phyloP scores from a whole-genome alignment of 2,113 vertebrate genomes.

The Melospiza georgiana region DNA sequence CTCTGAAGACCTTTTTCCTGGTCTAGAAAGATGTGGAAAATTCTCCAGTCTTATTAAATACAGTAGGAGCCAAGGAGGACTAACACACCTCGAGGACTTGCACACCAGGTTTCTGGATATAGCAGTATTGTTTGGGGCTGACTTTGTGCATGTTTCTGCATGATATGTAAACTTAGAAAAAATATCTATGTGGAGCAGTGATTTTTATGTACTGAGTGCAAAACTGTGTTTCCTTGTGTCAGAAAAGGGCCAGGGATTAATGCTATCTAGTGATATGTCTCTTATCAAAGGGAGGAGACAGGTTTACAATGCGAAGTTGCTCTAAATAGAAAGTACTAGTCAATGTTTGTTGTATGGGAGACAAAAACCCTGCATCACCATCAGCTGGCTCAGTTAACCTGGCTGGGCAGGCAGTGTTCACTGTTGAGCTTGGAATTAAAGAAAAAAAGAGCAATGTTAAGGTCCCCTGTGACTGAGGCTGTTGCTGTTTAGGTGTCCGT shows the following conservation, averaged over 20 bases:
- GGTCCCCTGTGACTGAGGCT: background rate
- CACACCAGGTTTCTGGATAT: background rate
- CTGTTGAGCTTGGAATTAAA: background rate
- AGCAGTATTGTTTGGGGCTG: rapidly evolving
- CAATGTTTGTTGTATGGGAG: constrained; percentile 37
- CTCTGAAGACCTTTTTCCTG: constrained; percentile 7
- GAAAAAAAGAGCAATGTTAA: background rate
- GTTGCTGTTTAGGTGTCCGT: background rate
- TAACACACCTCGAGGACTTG: background rate
- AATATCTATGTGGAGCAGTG: background rate
- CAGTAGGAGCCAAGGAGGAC: background rate
- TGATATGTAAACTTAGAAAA: background rate
- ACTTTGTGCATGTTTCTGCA: background rate
- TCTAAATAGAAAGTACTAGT: constrained; percentile 38
- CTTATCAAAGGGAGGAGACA: constrained; percentile 41
- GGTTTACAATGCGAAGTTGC: background rate
- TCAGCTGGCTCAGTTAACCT: constrained; percentile 13
- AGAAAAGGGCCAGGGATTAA: background rate
- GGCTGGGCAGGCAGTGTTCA: background rate
- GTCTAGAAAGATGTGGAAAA: background rate
- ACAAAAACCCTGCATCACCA: constrained; percentile 24
- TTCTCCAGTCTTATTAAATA: background rate
- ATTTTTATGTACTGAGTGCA: background rate
- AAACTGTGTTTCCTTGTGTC: background rate
- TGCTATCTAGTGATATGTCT: background rate